Evolutionary conservation across 2,113 vertebrate genomes (phyloP), one percentile per base, ranked within the genome.

Genomic region (Chaetura pelagica): DNA sequence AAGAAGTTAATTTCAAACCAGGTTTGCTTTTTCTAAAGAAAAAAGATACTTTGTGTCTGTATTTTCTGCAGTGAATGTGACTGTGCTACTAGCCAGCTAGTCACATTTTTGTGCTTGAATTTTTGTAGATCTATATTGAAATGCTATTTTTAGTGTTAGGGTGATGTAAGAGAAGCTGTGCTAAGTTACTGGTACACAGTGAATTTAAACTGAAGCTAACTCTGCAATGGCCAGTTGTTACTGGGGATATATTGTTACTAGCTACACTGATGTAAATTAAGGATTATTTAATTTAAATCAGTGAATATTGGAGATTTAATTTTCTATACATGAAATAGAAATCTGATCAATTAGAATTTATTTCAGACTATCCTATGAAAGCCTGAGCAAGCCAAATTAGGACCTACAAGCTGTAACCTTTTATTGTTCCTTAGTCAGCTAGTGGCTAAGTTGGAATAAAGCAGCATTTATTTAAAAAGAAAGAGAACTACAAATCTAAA

Each of bases 111-210:
- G 22, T 67, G 38, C 27, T 22, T 54, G n/a, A 2, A 6, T 71
- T 71, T 93, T 87, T 91, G 38, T 84, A 80, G 19, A 81, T 59
- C 35, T 86, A 12, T 77, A 75, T 15, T 64, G 83, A 77, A 93
- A 81, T 86, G 32, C 10, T 78, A 32, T 84, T 91, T 89, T 86
- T 85, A 93, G 48, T 40, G 20, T 62, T 59, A 42, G 34, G 10
- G 14, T 92, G 76, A 71, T 62, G n/a, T 62, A 90, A 90, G 17
- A 54, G 16, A 88, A 83, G 20, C 29, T 44, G 14, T 44, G 6
- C 22, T 78, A 7, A 3, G 1, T 78, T 85, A 62, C 18, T 1
- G 1, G 67, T 66, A n/a, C 4, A 13, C 2, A 34, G 51, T 0
- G 2, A 67, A 88, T 87, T 64, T 44, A 63, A 88, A 74, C 57